Conservation (phyloP, 2,113 vertebrate species). For the Athene noctua region DNA sequence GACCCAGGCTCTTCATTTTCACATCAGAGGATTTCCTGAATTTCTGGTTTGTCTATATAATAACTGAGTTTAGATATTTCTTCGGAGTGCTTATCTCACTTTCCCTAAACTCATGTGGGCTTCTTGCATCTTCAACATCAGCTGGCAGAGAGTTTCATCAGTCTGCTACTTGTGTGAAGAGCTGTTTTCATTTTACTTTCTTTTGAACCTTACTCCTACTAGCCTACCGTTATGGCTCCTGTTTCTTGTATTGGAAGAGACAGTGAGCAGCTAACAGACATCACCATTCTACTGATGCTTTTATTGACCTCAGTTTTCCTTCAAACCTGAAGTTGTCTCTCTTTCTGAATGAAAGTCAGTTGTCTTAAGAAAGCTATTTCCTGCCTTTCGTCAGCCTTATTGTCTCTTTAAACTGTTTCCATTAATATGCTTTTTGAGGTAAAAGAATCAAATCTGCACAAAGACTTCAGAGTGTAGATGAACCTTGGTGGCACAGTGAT, state of each 20-base stretch:
- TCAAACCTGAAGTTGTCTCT: not conserved
- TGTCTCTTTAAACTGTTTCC: not conserved
- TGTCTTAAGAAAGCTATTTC: not conserved
- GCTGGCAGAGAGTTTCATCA: not conserved
- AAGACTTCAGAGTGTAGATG: not conserved
- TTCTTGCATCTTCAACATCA: not conserved
- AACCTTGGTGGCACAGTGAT: not conserved
- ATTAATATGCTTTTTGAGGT: not conserved
- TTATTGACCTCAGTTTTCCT: not conserved
- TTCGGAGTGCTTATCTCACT: not conserved
- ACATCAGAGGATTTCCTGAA: not conserved
- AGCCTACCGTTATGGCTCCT: not conserved
- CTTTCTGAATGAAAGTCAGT: not conserved
- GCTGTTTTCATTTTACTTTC: not conserved
- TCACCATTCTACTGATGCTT: not conserved
- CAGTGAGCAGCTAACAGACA: not conserved
- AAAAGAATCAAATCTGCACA: not conserved
- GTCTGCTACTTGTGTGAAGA: not conserved
- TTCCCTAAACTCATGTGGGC: accelerated
- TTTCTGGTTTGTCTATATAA: not conserved
- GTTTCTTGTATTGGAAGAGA: not conserved
- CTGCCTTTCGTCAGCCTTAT: not conserved
- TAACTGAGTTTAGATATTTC: not conserved
- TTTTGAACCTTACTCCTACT: not conserved
- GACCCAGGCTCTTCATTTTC: not conserved